Evolutionary conservation across 2,113 vertebrate species (phyloP), one percentile per base, ranked within the genome.

Genomic region (Esox niger): DNA sequence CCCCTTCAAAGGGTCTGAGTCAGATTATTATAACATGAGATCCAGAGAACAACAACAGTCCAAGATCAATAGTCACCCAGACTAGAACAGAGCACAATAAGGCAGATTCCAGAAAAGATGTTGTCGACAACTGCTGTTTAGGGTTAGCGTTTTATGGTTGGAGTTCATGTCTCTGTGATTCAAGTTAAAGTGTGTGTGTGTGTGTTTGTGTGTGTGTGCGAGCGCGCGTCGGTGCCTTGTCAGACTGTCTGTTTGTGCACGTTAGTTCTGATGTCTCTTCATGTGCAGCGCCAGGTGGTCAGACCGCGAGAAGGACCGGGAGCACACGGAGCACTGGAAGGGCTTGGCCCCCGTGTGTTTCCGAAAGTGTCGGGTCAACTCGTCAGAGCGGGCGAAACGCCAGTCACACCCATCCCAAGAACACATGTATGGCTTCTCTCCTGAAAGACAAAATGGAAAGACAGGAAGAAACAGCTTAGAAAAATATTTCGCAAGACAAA

Each of bases 381-480:
- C 47, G 4, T 52, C 47, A n/a, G 47, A 52, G n/a, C 47, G 47
- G n/a, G 47, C 47, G 47, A 52, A 52, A 21, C 47, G n/a, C 47
- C 47, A 52, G 47, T 52, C 47, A 52, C 47, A 52, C n/a, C 47
- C 47, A 5, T 52, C 47, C 47, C 47, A 52, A 17, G 47, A 52
- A 52, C 47, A 52, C 47, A 17, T 52, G 47, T 52, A 52, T n/a
- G 47, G 47, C 47, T 52, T 52, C 47, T 52, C 47, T n/a, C 47
- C 47, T 52, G 47, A 21, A 0, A 52, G n/a, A 21, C 20, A 9
- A 0, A n/a, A 21, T 15, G 11, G 20, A 21, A 1, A 8, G 4
- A 49, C 4, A 8, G 20, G n/a, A 20, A 2, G 4, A 21, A 5
- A 7, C 1, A 49, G 0, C 20, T n/a, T n/a, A n/a, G n/a, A n/a